phyloP scores from a whole-genome alignment of 1,140 invertebrate species.

The Cyclargus thomasi region DNA sequence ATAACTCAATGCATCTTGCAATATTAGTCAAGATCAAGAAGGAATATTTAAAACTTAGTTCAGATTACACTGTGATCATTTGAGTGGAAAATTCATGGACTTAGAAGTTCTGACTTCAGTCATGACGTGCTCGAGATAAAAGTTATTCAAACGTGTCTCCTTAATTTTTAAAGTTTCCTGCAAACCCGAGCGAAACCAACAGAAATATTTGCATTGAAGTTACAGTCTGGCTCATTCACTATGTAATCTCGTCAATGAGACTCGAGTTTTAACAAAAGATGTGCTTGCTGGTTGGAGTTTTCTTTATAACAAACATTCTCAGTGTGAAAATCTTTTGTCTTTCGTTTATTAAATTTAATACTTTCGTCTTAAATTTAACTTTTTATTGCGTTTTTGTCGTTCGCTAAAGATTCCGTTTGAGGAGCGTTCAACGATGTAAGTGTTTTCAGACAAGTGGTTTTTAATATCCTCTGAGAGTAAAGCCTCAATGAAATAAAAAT shows the following conservation, averaged over 20 bases:
- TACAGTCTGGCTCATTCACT: not conserved
- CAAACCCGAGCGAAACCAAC: not conserved
- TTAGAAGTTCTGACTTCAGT: not conserved
- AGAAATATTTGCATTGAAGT: not conserved
- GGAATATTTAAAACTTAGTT: not conserved
- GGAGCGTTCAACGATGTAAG: not conserved
- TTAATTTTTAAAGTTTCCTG: constrained; percentile 1
- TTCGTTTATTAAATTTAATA: not conserved
- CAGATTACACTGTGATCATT: not conserved
- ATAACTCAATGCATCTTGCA: too few relatives aligned
- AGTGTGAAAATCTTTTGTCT: not conserved
- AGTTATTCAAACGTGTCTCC: not conserved
- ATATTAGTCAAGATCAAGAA: not conserved
- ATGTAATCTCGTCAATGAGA: not conserved
- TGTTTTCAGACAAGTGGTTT: not conserved
- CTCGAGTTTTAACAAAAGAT: not conserved
- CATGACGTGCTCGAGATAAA: constrained; percentile 7
- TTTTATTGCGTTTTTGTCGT: not conserved
- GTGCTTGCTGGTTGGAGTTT: not conserved
- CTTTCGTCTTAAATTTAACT: not conserved
- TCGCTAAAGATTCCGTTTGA: not conserved
- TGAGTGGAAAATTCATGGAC: not conserved
- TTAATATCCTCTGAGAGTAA: not conserved
- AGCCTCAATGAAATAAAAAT: not conserved
- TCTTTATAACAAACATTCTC: not conserved